Conservation (phyloP, 2,797 vertebrate species). For the Bovichtus variegatus region DNA sequence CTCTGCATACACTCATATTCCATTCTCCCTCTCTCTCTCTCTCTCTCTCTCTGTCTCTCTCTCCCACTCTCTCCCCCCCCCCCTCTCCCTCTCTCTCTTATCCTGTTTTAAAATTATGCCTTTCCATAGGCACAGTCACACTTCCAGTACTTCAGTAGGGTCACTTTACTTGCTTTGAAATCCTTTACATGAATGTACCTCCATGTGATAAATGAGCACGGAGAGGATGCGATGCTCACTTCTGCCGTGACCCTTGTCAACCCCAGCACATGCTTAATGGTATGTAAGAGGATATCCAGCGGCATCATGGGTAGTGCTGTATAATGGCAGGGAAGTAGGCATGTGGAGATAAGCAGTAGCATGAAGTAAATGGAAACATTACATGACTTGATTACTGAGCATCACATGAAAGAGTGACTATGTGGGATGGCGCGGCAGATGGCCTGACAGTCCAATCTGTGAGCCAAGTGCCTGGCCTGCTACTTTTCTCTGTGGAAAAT, state of each 20-base stretch:
- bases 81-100: conserved; percentile 24
- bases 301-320: conserved; percentile 30
- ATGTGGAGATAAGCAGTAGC: conserved; percentile 43
- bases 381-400: conserved; percentile 65
- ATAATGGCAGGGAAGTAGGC: conserved; percentile 37
- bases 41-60: conserved; percentile 39
- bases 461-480: conserved; percentile 68
- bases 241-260: conserved; percentile 34
- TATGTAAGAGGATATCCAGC: conserved; percentile 63
- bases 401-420: conserved; percentile 59
- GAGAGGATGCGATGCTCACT: conserved; percentile 24
- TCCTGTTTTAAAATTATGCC: conserved; percentile 60
- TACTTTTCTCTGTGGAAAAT: conserved; percentile 68
- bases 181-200: conserved; percentile 33
- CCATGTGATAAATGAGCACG: conserved; percentile 18
- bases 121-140: conserved; percentile 46
- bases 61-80: conserved; percentile 20
- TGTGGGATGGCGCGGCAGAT: conserved; percentile 65
- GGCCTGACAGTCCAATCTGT: conserved; percentile 60
- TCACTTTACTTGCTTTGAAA: conserved; percentile 60
- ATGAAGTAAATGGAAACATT: conserved; percentile 58
- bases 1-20: too few relatives aligned
- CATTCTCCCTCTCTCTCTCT: conserved; percentile 48
- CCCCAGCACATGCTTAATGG: conserved; percentile 47
- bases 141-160: conserved; percentile 34